These are phyloP conservation scores for Urocynchramus pylzowi DNA, from an alignment of 2,113 vertebrate genomes.

Conservation along the genomic window DNA sequence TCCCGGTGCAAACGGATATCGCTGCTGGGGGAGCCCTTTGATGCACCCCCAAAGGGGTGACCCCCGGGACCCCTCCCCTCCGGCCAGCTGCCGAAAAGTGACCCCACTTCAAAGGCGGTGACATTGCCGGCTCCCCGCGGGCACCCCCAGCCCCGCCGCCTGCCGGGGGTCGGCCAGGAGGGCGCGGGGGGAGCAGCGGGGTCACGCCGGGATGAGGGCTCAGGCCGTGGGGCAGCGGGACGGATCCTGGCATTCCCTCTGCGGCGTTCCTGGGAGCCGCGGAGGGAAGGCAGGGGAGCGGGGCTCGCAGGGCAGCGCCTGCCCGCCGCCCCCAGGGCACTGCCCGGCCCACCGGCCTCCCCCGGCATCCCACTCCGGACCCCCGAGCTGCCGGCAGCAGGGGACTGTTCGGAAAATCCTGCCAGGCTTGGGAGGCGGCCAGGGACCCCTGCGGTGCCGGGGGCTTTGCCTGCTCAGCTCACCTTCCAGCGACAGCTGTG, in stretches of 20 bases:
- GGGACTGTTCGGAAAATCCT: not conserved
- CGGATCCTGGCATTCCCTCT: not conserved
- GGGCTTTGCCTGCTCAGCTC: not conserved
- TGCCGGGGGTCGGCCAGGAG: rapidly evolving
- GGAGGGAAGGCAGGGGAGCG: not conserved
- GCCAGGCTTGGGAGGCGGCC: rapidly evolving
- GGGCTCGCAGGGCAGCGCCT: not conserved
- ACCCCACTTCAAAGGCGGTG: not conserved
- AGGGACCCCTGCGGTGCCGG: not conserved
- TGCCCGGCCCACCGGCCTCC: too few relatives aligned
- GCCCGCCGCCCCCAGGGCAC: too few relatives aligned
- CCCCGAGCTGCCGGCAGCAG: not conserved
- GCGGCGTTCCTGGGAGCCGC: not conserved
- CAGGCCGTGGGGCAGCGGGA: not conserved
- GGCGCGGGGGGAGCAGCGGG: not conserved
- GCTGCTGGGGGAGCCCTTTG: not conserved
- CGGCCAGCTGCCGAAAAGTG: not conserved
- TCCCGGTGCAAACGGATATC: not conserved
- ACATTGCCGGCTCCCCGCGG: not conserved
- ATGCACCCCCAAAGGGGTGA: not conserved
- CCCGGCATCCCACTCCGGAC: not conserved
- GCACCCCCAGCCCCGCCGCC: not conserved
- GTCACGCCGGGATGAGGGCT: not conserved
- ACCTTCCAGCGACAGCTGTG: rapidly evolving
- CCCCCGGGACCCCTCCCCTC: not conserved